Evolutionary conservation across 2,888 invertebrate species (phyloP), one percentile per base, ranked within the genome.

Genomic region (Agonum fuliginosum): DNA sequence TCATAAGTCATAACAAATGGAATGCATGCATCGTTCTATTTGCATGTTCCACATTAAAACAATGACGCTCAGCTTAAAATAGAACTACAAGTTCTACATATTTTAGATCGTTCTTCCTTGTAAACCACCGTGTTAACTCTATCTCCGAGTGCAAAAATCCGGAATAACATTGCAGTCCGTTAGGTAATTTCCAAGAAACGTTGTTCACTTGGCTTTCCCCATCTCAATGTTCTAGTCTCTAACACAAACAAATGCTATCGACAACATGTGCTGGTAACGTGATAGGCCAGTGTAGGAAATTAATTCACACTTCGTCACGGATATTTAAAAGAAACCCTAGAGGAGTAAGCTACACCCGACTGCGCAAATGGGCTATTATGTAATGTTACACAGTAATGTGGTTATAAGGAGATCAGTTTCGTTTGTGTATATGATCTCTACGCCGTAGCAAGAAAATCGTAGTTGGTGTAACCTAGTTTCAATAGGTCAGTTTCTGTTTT

Each of bases 291-390:
- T 22, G 54, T 12, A 54, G 54, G 54, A 54, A 54, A 54, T 54
- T 54, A 54, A 54, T 54, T 54, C 54, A 54, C 54, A 54, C 54
- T 24, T 54, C 24, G 54, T 54, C 54, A 54, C 24, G 54, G 54
- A 54, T 54, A 22, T 22, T 54, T 54, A n/a, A 54, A 54, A 54
- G 54, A 54, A 54, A 54, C 54, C 54, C 54, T 54, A 54, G n/a
- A 54, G 24, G n/a, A n/a, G n/a, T n/a, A n/a, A 54, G 3, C 19
- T 54, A 37, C 54, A 54, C 54, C 24, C n/a, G 3, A 24, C n/a
- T 54, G 54, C 54, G 24, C 54, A 54, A 54, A 22, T 54, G 22
- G 24, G 24, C 54, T 54, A 54, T 54, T 54, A 54, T 24, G 22
- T 24, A 54, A 54, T 5, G 12, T 24, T 22, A 24, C 24, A 24